Evolutionary conservation across 2,797 vertebrate genomes (phyloP).

Genomic region (Scolopax rusticola): DNA sequence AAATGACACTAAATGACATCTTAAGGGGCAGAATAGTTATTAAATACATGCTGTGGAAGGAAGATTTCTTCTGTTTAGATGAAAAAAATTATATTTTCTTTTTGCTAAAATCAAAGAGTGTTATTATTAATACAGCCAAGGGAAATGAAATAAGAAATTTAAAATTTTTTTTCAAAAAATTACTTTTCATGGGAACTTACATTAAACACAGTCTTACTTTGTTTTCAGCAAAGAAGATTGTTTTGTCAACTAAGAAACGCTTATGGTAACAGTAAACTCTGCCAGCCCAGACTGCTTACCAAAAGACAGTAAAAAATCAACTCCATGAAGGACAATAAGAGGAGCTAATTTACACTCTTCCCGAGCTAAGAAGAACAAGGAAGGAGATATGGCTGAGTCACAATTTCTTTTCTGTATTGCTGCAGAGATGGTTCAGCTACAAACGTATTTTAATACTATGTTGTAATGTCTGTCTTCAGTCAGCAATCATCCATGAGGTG

Average conservation of each 20-base stretch:
- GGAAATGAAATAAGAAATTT: background rate
- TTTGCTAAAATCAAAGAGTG: background rate
- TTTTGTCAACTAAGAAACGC: background rate
- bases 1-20: slow-evolving; percentile 52
- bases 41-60: background rate
- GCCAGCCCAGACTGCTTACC: background rate
- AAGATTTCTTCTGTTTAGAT: background rate
- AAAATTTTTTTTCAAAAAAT: background rate
- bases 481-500: background rate
- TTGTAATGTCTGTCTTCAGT: background rate
- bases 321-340: background rate
- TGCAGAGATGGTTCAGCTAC: background rate
- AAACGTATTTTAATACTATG: background rate
- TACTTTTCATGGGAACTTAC: background rate
- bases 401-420: background rate
- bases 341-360: background rate
- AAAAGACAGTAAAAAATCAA: background rate
- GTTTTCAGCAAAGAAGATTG: background rate
- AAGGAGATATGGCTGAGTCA: background rate
- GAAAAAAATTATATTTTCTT: background rate
- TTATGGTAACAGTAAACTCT: slow-evolving; percentile 14
- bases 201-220: background rate
- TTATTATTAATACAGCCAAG: background rate
- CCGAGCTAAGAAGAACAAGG: background rate
- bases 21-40: slow-evolving; percentile 25